Evolutionary conservation across 2,113 vertebrate genomes (phyloP), one percentile per base, ranked within the genome.

Genomic region (Sylvilagus bachmani): DNA sequence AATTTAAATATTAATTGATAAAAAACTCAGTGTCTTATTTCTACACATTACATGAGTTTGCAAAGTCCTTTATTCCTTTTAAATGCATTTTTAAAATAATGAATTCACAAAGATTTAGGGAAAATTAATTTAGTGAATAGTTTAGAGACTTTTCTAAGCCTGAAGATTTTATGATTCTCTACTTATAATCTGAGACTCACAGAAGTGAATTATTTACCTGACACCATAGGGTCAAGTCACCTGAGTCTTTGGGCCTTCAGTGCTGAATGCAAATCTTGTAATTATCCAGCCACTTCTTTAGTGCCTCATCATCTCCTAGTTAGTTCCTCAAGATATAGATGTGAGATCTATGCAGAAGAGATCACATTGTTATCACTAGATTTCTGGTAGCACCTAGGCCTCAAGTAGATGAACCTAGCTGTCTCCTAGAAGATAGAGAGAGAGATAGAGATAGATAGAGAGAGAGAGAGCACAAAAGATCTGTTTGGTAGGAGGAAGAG

Each of bases 271-370:
- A 22, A 58, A 53, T 16, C 31, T 53, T 89, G 22, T 83, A 88
- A 24, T 0, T 2, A 10, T 44, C 44, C 66, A 95, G 38, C 58
- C 33, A 58, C 22, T 92, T 95, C 53, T 86, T 93, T 58, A 96
- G 55, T n/a, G 95, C 86, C 36, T 89, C 29, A 92, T 87, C 64
- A 97, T 95, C 1, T 97, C 96, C 14, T 44, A 44, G 44, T 44
- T 3, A 27, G 86, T 97, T 97, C 75, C 96, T 97, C 80, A 97
- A 78, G 91, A 95, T 97, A n/a, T 96, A 97, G 91, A 97, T 96
- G 94, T 97, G n/a, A 97, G 87, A 38, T 97, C 93, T 0, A 90
- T 97, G 19, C 96, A 97, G 87, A 97, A 96, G 95, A 97, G 24
- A 93, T 90, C 38, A 93, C 55, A 53, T 97, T 97, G 90, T 97